Evolutionary conservation across 2,113 vertebrate genomes (phyloP).

Genomic region (Colossoma macropomum): DNA sequence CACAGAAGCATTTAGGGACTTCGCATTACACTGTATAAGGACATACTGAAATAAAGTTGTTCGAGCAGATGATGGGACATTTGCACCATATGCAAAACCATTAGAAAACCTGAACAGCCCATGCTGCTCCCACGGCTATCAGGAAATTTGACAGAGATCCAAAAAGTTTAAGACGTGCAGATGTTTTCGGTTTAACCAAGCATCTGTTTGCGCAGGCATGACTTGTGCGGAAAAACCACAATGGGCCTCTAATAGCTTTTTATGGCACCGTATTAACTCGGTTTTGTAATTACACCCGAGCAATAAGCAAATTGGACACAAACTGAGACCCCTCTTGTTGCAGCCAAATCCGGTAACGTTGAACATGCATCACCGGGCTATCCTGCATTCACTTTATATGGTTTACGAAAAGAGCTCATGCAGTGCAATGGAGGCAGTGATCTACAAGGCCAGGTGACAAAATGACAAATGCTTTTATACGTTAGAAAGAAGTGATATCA

Average conservation of each 20-base stretch:
- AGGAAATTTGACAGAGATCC: constrained; percentile 79
- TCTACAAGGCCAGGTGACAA: neutral
- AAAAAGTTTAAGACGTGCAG: constrained; percentile 79
- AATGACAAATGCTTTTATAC: constrained; percentile 19
- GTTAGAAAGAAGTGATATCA: constrained; percentile 6
- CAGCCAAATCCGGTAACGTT: constrained; percentile 45
- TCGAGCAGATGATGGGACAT: constrained; percentile 55
- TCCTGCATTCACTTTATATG: neutral
- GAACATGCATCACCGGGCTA: constrained; percentile 1
- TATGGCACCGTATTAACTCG: constrained; percentile 74
- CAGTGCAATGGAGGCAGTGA: neutral
- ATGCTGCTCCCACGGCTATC: constrained; percentile 72
- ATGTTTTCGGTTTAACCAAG: constrained; percentile 79
- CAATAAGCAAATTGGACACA: constrained; percentile 78
- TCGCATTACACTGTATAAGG: neutral
- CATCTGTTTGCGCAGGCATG: constrained; percentile 80
- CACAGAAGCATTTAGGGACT: constrained; percentile 21
- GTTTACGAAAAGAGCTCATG: neutral
- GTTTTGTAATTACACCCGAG: constrained; percentile 77
- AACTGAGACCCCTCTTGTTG: constrained; percentile 71
- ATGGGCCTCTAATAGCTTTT: constrained; percentile 75
- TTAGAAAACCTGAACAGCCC: constrained; percentile 66
- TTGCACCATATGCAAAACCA: constrained; percentile 75
- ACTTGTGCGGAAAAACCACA: constrained; percentile 77
- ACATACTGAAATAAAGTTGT: constrained; percentile 20